Percentiles rank a stretch among this genome's conserved stretches.
These are phyloP conservation scores for Leptopilina syphax DNA, from an alignment of 2,888 invertebrate genomes.

Conservation along the genomic window DNA sequence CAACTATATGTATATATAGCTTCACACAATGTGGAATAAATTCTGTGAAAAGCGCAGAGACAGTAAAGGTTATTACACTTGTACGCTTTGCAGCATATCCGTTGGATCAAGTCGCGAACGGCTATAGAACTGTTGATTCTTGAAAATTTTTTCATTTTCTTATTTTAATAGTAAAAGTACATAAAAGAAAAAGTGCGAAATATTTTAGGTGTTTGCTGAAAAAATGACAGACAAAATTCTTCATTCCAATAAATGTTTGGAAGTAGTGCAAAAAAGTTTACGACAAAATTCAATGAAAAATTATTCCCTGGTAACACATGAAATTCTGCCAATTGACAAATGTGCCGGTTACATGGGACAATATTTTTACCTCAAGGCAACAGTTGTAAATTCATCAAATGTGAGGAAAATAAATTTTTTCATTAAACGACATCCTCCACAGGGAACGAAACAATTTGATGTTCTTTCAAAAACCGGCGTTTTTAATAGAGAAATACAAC, in stretches of 20 bases:
- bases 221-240: conserved; percentile 51
- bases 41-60: neutral
- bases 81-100: too few relatives aligned
- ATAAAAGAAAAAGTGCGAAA: neutral
- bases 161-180: too few relatives aligned
- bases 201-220: neutral
- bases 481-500: conserved; percentile 65
- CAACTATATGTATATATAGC: neutral
- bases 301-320: conserved; percentile 63
- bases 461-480: conserved; percentile 46
- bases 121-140: too few relatives aligned
- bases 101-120: too few relatives aligned
- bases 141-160: too few relatives aligned
- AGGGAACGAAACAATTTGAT: neutral
- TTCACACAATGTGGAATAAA: neutral
- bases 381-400: conserved; percentile 52
- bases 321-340: conserved; percentile 62
- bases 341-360: conserved; percentile 68
- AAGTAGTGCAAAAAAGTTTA: conserved; percentile 66
- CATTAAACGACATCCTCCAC: conserved; percentile 63
- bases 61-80: neutral
- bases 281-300: conserved; percentile 62
- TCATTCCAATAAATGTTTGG: conserved; percentile 63
- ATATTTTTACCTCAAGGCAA: conserved; percentile 66
- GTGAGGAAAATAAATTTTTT: conserved; percentile 63